phyloP scores from a whole-genome alignment of 53 echinoderm and acorn worm species.

The Henricia sp. region DNA sequence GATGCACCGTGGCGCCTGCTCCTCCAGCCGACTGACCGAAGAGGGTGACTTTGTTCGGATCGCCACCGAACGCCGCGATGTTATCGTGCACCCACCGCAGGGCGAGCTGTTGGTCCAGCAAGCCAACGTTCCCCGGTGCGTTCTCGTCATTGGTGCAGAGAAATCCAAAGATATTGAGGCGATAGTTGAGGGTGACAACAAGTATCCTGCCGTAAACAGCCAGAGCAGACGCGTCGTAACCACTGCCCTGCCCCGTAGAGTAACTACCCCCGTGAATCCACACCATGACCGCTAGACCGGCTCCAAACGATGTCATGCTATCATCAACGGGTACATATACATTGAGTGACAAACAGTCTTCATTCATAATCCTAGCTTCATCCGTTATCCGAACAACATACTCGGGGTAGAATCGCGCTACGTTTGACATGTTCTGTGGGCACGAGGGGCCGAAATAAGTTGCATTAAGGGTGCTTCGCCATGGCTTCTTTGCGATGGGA shows the following conservation, averaged over 20 bases:
- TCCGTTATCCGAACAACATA: constrained; percentile 15
- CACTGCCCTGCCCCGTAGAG: constrained; percentile 2
- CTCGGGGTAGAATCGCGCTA: background rate
- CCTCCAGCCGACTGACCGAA: constrained; percentile 84
- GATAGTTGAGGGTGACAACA: constrained; percentile 41
- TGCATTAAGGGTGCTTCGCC: constrained; percentile 59
- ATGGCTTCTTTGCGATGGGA: constrained; percentile 58
- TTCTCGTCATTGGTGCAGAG: constrained; percentile 56
- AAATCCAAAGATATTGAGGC: constrained; percentile 21
- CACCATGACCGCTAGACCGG: constrained; percentile 19
- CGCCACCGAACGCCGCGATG: constrained; percentile 80
- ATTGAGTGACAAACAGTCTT: constrained; percentile 85
- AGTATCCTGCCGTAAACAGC: constrained; percentile 1
- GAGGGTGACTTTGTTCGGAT: constrained; percentile 75
- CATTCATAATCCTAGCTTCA: constrained; percentile 47
- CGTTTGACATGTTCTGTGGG: constrained; percentile 63
- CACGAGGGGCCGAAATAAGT: constrained; percentile 75
- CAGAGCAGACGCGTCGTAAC: constrained; percentile 14
- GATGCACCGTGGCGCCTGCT: constrained; percentile 68
- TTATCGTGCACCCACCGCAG: constrained; percentile 84
- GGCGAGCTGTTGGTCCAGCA: constrained; percentile 85
- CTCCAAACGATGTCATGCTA: background rate
- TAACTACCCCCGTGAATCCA: constrained; percentile 23
- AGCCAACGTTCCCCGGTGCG: constrained; percentile 81
- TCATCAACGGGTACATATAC: constrained; percentile 70